Evolutionary conservation across 2,113 vertebrate genomes (phyloP).

Genomic region (Numenius arquata): DNA sequence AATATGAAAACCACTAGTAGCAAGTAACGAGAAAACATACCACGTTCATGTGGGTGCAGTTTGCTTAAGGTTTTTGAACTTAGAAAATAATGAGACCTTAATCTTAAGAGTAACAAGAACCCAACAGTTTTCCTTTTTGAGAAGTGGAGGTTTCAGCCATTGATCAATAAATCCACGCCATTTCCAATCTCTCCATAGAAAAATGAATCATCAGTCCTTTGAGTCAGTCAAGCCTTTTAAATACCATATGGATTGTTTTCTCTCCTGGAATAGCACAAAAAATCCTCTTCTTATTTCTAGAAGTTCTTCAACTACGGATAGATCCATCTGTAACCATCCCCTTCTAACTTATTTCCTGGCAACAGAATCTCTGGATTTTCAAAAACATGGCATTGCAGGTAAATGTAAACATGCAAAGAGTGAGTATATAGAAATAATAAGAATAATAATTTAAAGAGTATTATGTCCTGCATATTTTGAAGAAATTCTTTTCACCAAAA

Average conservation of each 20-base stretch:
- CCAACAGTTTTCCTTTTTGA: background rate
- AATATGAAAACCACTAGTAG: background rate
- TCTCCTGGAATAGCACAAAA: background rate
- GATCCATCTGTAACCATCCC: background rate
- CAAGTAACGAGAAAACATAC: background rate
- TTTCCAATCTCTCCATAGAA: background rate
- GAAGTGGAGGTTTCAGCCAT: background rate
- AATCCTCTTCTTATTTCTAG: background rate
- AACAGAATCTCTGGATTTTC: background rate
- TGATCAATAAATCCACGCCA: background rate
- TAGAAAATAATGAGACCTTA: background rate
- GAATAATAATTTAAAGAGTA: background rate
- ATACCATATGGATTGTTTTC: background rate
- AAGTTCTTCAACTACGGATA: background rate
- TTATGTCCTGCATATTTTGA: background rate
- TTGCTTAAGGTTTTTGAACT: background rate
- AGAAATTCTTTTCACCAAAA: background rate
- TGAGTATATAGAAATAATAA: background rate
- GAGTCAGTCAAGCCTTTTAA: background rate
- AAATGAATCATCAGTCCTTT: background rate
- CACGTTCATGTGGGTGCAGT: background rate
- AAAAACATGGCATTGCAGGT: background rate
- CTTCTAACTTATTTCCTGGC: background rate
- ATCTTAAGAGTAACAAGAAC: background rate
- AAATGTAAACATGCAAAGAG: background rate